Base-by-base conservation (phyloP, 2,113 vertebrate species). In the Girardinichthys multiradiatus region DNA sequence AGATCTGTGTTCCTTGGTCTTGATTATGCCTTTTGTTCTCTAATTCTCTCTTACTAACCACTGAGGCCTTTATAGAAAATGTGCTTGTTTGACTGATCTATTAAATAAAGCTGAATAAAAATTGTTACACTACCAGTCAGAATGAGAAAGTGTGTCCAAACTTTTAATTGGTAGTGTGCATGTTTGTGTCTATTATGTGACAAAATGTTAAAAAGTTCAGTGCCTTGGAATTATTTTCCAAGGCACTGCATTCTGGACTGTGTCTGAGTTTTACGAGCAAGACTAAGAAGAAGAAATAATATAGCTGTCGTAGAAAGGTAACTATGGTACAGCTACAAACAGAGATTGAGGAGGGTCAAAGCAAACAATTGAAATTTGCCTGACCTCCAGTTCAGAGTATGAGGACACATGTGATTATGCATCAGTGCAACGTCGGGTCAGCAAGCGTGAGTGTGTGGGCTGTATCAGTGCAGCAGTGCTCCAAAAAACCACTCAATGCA, bases 321-420 rank as follows among this genome's bases (percentile, higher is more conserved):
- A 57, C 17, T 60, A 28, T 73, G 64, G 39, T 31, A 9, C 17
- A 64, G 72, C 83, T 78, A 85, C 72, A 74, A 69, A 57, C 45
- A 30, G 68, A 30, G 68, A 30, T n/a, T 19, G 68, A 70, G 54
- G 28, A 65, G 17, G 71, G 81, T 72, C 81, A 71, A 69, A 48
- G 70, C 69, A 81, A 80, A 80, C 79, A 77, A 66, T 74, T 77
- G 9, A 27, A 74, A 74, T 64, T 82, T 48, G 58, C 62, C 67
- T 86, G 69, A 81, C 80, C 82, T 80, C 54, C 39, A 27, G 54
- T 64, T 68, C 35, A 72, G 57, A 68, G 70, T 12, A 19, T 0
- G 60, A 72, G 79, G 65, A 80, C 78, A 72, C 37, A 76, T 74
- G 74, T 45, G n/a, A 68, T 85, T 82, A 87, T 14, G 76, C 82